Evolutionary conservation across 2,113 vertebrate genomes (phyloP).

Genomic region (Toxotes chatareus): DNA sequence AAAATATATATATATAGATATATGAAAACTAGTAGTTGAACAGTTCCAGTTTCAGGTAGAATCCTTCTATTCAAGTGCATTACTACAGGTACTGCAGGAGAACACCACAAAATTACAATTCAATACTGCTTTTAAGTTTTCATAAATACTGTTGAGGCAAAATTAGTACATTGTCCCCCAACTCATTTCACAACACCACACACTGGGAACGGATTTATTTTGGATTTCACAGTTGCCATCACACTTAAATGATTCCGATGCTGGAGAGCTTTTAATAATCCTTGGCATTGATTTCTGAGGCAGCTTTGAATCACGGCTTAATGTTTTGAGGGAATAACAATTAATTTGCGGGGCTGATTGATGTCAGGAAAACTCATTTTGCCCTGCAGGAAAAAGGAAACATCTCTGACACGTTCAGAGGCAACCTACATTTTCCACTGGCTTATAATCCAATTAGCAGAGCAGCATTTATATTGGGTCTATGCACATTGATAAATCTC

Average conservation of each 20-base stretch:
- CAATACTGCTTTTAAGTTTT: conserved; percentile 40
- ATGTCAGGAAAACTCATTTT: conserved; percentile 74
- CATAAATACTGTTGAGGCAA: conserved; percentile 19
- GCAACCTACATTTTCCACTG: conserved; percentile 79
- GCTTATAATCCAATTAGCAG: conserved; percentile 76
- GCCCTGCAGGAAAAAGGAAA: conserved; percentile 70
- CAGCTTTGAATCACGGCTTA: conserved; percentile 70
- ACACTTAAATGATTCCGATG: conserved; percentile 67
- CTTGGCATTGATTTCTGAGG: conserved; percentile 76
- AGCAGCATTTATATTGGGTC: conserved; percentile 58
- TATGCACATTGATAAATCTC: conserved; percentile 62
- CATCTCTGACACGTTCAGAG: conserved; percentile 64
- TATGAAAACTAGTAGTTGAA: too few relatives aligned
- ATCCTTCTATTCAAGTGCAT: not conserved
- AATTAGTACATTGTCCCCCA: conserved; percentile 43
- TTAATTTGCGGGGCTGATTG: conserved; percentile 75
- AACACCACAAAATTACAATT: not conserved
- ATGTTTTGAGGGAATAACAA: conserved; percentile 80
- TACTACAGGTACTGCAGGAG: not conserved
- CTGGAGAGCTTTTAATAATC: conserved; percentile 75
- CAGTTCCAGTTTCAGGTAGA: not conserved
- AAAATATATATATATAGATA: too few relatives aligned
- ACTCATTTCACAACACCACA: conserved; percentile 49
- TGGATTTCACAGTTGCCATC: conserved; percentile 75
- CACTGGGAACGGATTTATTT: conserved; percentile 54